phyloP scores from a whole-genome alignment of 2,113 vertebrate genomes.

The Cricetomys ansorgei region DNA sequence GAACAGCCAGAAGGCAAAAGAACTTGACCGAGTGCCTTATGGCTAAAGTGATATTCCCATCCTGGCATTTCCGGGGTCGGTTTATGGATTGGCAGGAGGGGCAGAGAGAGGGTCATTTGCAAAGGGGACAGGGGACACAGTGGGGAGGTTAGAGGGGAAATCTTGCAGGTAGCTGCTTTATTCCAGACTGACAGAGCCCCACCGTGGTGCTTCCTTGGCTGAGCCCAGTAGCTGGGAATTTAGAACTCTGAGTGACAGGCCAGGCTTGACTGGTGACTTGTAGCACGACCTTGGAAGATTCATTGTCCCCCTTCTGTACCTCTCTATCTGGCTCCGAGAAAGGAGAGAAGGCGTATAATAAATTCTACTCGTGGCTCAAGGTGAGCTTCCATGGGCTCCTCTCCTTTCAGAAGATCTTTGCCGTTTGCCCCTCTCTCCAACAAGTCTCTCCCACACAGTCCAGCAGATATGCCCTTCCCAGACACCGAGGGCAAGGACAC shows the following conservation, averaged over 20 bases:
- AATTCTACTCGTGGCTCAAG: conserved; percentile 56
- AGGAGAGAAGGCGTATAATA: conserved; percentile 37
- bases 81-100: conserved; percentile 58
- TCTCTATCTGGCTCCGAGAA: conserved; percentile 11
- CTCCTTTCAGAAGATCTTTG: conserved; percentile 23
- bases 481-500: background rate
- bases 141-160: background rate
- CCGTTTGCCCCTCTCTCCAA: background rate
- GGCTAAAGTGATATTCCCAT: conserved; percentile 73
- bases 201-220: background rate
- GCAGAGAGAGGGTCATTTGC: background rate
- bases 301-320: background rate
- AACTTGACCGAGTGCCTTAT: conserved; percentile 77
- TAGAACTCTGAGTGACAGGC: conserved; percentile 68
- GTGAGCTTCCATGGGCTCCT: conserved; percentile 25
- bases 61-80: conserved; percentile 74
- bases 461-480: too few relatives aligned
- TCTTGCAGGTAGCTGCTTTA: background rate
- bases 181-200: conserved; percentile 20
- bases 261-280: conserved; percentile 73
- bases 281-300: conserved; percentile 74
- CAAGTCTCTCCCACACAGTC: background rate
- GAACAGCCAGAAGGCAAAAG: conserved; percentile 79
- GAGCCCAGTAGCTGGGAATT: conserved; percentile 67
- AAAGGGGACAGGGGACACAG: background rate